These are phyloP conservation scores for Brachyhypopomus occidentalis DNA, from an alignment of 2,113 vertebrate genomes.

Conservation along the genomic window DNA sequence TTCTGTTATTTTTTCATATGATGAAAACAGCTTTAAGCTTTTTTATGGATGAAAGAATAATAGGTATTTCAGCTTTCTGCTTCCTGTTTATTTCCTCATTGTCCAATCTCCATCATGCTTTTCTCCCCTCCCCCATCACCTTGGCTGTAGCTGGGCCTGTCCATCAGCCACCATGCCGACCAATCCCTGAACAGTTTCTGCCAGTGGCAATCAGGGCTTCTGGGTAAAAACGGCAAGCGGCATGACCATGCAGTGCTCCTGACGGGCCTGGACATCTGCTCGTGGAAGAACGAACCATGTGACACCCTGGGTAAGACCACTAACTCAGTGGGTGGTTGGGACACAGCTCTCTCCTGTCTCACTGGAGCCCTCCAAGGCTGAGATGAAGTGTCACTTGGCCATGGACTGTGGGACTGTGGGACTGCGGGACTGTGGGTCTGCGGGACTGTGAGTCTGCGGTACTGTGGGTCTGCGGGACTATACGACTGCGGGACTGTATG, in stretches of 20 bases:
- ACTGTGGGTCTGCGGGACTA: no score
- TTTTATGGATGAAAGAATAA: background rate
- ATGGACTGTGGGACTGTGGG: no score
- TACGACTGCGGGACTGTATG: no score
- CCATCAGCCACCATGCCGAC: constrained; percentile 94
- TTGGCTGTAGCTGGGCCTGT: constrained; percentile 80
- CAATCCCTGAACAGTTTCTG: constrained; percentile 98
- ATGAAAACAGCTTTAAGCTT: no score
- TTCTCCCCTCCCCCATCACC: background rate
- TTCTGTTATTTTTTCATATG: no score
- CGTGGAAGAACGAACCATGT: constrained; percentile 98
- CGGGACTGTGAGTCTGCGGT: no score
- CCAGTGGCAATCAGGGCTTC: constrained; percentile 93
- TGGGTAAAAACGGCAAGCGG: constrained; percentile 89
- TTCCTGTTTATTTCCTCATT: background rate
- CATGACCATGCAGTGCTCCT: constrained; percentile 95
- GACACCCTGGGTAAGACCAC: constrained; percentile 89
- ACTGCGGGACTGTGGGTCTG: no score
- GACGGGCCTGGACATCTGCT: constrained; percentile 96
- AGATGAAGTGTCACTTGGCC: constrained; percentile 17
- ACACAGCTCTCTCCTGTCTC: no score
- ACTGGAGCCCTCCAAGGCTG: constrained; percentile 17
- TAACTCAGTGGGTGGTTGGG: background rate
- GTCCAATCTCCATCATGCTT: background rate
- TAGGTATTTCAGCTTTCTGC: background rate